Evolutionary conservation across 2,888 invertebrate genomes (phyloP).

Genomic region (Leptogaster cylindrica): DNA sequence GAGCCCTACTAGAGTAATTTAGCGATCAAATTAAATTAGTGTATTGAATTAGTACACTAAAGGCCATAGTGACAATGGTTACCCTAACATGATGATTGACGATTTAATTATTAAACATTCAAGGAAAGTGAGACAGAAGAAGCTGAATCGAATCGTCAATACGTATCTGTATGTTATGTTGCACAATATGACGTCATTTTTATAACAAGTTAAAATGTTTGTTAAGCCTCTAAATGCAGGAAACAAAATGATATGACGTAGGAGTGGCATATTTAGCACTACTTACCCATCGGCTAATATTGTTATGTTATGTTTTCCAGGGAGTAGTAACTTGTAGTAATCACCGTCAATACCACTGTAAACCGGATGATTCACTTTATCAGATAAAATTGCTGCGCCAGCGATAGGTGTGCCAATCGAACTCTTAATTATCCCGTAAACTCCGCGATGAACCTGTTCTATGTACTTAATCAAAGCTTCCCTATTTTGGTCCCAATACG

Average conservation of each 20-base stretch:
- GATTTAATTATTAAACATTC: background rate
- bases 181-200: background rate
- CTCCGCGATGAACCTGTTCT: conserved; percentile 86
- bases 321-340: conserved; percentile 88
- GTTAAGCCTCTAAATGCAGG: too few relatives aligned
- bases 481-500: conserved; percentile 88
- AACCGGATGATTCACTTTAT: conserved; percentile 76
- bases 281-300: conserved; percentile 72
- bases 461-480: conserved; percentile 84
- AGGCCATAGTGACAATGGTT: too few relatives aligned
- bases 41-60: too few relatives aligned
- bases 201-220: too few relatives aligned
- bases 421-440: conserved; percentile 84
- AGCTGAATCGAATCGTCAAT: background rate
- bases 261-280: too few relatives aligned
- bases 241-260: too few relatives aligned
- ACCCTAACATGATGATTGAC: too few relatives aligned
- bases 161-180: background rate
- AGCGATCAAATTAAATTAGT: too few relatives aligned
- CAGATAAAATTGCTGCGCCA: conserved; percentile 77
- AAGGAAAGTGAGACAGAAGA: background rate
- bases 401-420: conserved; percentile 76
- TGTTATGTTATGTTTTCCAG: conserved; percentile 84
- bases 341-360: conserved; percentile 78
- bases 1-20: too few relatives aligned